phyloP scores from a whole-genome alignment of 1,140 invertebrate genomes.

The Heliconius hewitsoni region DNA sequence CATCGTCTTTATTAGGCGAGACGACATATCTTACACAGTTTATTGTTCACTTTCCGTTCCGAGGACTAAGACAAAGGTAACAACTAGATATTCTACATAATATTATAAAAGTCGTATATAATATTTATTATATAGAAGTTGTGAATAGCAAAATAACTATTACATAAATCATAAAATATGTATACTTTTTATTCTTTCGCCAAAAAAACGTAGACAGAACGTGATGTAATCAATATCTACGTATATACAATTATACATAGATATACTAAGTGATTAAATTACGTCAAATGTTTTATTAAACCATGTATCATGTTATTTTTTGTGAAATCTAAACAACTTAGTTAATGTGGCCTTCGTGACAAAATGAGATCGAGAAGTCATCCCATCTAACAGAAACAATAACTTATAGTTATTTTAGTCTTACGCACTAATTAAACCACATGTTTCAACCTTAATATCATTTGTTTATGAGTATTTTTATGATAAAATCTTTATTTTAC shows the following conservation, averaged over 20 bases:
- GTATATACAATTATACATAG: no score
- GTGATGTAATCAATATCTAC: no score
- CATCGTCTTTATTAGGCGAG: conserved; percentile 30
- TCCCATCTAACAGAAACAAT: no score
- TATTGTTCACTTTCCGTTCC: conserved; percentile 26
- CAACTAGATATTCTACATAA: conserved; percentile 30
- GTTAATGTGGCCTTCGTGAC: not conserved
- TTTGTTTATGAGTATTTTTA: not conserved
- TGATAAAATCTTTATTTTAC: not conserved
- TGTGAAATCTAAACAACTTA: not conserved
- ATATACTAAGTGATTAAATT: no score
- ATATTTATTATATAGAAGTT: no score
- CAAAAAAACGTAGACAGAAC: no score
- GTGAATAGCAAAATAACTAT: conserved; percentile 16
- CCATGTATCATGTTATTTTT: not conserved
- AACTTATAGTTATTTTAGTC: no score
- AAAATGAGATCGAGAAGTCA: not conserved
- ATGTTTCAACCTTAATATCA: no score
- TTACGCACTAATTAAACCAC: no score
- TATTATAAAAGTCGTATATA: conserved; percentile 20
- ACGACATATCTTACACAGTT: conserved; percentile 32
- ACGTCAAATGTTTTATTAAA: no score
- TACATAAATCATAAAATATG: not conserved
- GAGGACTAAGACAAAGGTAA: conserved; percentile 24
- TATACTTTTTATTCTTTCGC: no score